These are phyloP conservation scores for Drosophila mimetica DNA, from an alignment of 2,888 invertebrate genomes.

Conservation along the genomic window DNA sequence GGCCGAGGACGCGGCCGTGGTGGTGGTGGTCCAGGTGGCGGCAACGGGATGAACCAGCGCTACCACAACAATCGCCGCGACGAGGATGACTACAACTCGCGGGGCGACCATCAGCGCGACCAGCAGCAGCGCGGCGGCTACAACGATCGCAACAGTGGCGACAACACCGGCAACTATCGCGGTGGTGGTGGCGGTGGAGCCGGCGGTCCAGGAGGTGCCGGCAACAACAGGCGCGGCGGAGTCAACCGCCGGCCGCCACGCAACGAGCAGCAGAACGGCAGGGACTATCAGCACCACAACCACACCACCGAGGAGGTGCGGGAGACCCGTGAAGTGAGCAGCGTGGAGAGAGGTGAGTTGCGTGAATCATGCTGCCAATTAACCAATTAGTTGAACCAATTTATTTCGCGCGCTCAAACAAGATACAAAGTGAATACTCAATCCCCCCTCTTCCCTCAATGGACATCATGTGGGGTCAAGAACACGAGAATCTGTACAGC, in stretches of 20 bases:
- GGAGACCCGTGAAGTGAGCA: constrained; percentile 83
- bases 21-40: constrained; percentile 75
- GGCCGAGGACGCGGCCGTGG: constrained; percentile 84
- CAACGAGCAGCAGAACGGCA: constrained; percentile 81
- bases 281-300: constrained; percentile 82
- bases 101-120: constrained; percentile 83
- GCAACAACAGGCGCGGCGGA: constrained; percentile 83
- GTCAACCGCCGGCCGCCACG: constrained; percentile 81
- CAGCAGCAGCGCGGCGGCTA: constrained; percentile 59
- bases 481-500: constrained; percentile 39
- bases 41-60: constrained; percentile 83
- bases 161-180: constrained; percentile 59
- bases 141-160: constrained; percentile 79
- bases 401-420: constrained; percentile 34
- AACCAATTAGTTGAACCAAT: constrained; percentile 42
- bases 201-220: constrained; percentile 46
- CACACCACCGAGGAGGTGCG: constrained; percentile 82
- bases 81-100: constrained; percentile 84
- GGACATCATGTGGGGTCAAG: constrained; percentile 27
- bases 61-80: constrained; percentile 84
- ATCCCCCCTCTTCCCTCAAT: constrained; percentile 10
- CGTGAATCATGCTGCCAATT: constrained; percentile 35
- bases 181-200: constrained; percentile 45
- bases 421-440: constrained; percentile 37
- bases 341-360: constrained; percentile 83